These are phyloP conservation scores for Drosophila anomelani DNA, from an alignment of 2,888 invertebrate species.

Conservation along the genomic window DNA sequence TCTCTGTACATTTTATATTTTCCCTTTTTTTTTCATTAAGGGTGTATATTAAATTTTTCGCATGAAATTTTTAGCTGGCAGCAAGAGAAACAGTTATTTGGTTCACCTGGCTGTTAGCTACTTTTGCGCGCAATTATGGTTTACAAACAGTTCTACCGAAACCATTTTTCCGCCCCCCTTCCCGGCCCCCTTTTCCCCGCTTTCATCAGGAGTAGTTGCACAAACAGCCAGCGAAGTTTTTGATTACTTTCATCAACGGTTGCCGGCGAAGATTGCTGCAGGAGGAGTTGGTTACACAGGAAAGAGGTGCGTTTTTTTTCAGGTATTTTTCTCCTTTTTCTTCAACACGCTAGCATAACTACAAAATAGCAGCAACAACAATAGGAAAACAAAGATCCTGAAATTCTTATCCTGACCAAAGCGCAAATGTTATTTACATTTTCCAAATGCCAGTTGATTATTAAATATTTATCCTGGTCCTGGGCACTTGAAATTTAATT, in stretches of 20 bases:
- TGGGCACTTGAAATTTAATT: conserved; percentile 67
- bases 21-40: neutral
- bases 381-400: neutral
- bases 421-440: conserved; percentile 45
- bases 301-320: conserved; percentile 8
- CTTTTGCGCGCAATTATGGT: conserved; percentile 72
- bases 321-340: neutral
- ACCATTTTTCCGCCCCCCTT: neutral
- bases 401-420: conserved; percentile 1
- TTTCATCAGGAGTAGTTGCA: conserved; percentile 57
- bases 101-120: conserved; percentile 53
- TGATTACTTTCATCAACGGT: conserved; percentile 73
- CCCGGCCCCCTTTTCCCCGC: neutral
- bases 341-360: conserved; percentile 38
- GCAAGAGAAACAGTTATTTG: conserved; percentile 29
- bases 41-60: conserved; percentile 50
- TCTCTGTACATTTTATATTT: neutral
- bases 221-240: conserved; percentile 63
- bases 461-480: conserved; percentile 68
- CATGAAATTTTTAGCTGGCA: conserved; percentile 42
- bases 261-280: conserved; percentile 25
- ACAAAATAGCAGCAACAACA: neutral
- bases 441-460: conserved; percentile 65
- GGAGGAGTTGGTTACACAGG: conserved; percentile 15
- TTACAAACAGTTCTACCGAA: conserved; percentile 62